Evolutionary conservation across 2,797 vertebrate genomes (phyloP).

Genomic region (Margarornis squamiger): DNA sequence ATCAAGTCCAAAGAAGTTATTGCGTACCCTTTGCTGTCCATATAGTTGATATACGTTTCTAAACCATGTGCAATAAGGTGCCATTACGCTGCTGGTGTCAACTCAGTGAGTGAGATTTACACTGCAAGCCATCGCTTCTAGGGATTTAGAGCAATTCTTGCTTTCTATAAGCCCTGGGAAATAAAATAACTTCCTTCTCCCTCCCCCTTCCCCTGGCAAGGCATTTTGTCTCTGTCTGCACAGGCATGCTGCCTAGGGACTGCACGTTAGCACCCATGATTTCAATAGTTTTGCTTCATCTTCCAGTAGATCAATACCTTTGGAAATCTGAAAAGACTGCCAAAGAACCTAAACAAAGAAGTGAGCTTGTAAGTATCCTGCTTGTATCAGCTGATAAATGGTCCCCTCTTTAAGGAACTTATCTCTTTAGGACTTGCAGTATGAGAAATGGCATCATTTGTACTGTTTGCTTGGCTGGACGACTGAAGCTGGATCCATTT

Average conservation of each 20-base stretch:
- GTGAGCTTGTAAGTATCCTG: slow-evolving; percentile 89
- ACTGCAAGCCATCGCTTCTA: slow-evolving; percentile 48
- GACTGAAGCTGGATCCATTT: slow-evolving; percentile 98
- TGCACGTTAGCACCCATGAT: slow-evolving; percentile 41
- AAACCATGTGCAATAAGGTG: slow-evolving; percentile 39
- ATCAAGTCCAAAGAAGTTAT: slow-evolving; percentile 38
- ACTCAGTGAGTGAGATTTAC: slow-evolving; percentile 56
- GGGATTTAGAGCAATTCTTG: slow-evolving; percentile 60
- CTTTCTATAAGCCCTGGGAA: slow-evolving; percentile 55
- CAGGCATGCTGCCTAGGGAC: neutral
- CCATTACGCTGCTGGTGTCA: slow-evolving; percentile 41
- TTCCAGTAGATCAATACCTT: slow-evolving; percentile 79
- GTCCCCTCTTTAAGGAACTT: slow-evolving; percentile 99
- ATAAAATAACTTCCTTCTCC: slow-evolving; percentile 57
- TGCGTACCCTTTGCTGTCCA: slow-evolving; percentile 56
- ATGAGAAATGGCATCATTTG: slow-evolving; percentile 99
- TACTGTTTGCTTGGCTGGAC: slow-evolving; percentile 97
- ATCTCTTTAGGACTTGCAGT: slow-evolving; percentile 96
- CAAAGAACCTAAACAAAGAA: slow-evolving; percentile 93
- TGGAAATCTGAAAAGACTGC: slow-evolving; percentile 83
- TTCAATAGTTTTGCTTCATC: slow-evolving; percentile 65
- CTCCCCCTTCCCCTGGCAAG: slow-evolving; percentile 30
- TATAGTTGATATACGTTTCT: slow-evolving; percentile 31
- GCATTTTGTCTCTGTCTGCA: slow-evolving; percentile 30
- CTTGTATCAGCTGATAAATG: slow-evolving; percentile 99